Base-by-base conservation (phyloP, 2,888 invertebrate genomes). In the Xestoiulus laeticollis region DNA sequence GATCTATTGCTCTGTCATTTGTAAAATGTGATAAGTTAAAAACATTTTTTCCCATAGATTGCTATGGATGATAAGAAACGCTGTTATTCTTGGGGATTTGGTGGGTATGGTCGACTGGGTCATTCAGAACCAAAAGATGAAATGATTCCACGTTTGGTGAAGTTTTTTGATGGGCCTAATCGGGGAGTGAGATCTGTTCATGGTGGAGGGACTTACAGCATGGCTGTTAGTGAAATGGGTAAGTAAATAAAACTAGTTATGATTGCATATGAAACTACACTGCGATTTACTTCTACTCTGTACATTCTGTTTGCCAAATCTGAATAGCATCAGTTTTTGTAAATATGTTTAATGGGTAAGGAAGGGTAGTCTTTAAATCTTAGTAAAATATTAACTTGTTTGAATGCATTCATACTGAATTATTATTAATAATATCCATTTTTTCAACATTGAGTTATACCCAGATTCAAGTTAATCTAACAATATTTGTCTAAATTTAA, bases 51-150 rank as follows among this genome's bases (percentile, higher is more conserved):
- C 38, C 26, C 90, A 19, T 89, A 96, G 96, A 94, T 96, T 85
- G 96, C 96, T 0, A 94, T 97, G 89, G 98, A 98, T 91, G 95
- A 96, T 0, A 96, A 96, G 91, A 97, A 96, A 92, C 94, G 98
- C 16, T 96, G 96, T 0, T 98, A 94, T 92, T 97, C 97, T 87
- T 98, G 98, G 98, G 98, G 98, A 30, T 98, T 98, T 92, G 98
- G 98, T 16, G 98, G 98, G 0, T 97, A 98, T 91, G 98, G 98
- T 0, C 95, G 98, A 1, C 93, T 98, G 19, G 98, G 98, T 0
- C 98, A 98, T 93, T 96, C 97, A 10, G 98, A 97, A 91, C 97
- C 95, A 88, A 96, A 96, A 91, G 98, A 98, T 92, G 98, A 98
- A 92, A 94, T 96, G 92, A 96, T 97, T 82, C 94, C 94, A 14